These are phyloP conservation scores for Sminthopsis crassicaudata DNA, from an alignment of 2,113 vertebrate genomes.

Conservation along the genomic window DNA sequence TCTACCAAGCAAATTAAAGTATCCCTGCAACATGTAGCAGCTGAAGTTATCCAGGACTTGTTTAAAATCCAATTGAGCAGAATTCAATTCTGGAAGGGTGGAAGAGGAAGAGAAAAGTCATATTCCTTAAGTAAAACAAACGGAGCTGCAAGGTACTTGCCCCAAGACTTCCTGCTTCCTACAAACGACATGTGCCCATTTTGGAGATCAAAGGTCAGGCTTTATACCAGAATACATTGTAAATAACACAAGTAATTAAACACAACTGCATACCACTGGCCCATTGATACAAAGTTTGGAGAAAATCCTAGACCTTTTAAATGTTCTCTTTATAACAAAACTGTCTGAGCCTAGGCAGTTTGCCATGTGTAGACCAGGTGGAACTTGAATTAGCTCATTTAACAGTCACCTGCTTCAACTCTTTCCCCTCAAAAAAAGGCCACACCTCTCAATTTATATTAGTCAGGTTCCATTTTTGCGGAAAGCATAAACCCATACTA, in stretches of 20 bases:
- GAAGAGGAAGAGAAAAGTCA: conserved; percentile 72
- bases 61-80: conserved; percentile 86
- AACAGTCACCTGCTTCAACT: conserved; percentile 69
- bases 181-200: conserved; percentile 80
- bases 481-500: conserved; percentile 38
- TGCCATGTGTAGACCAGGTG: conserved; percentile 71
- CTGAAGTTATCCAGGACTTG: conserved; percentile 86
- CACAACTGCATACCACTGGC: conserved; percentile 77
- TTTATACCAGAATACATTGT: conserved; percentile 82
- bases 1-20: conserved; percentile 91
- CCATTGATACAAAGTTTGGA: conserved; percentile 74
- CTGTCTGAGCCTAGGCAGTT: conserved; percentile 72
- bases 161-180: conserved; percentile 79
- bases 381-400: conserved; percentile 69
- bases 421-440: background rate
- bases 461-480: conserved; percentile 54
- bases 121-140: conserved; percentile 84
- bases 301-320: conserved; percentile 75
- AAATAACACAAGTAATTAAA: conserved; percentile 83
- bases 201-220: conserved; percentile 77
- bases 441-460: conserved; percentile 67
- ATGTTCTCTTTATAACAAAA: conserved; percentile 78
- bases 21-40: conserved; percentile 86
- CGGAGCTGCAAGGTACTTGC: conserved; percentile 76
- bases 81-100: conserved; percentile 81